Evolutionary conservation across 2,113 vertebrate species (phyloP).

Genomic region (Ascaphus truei): DNA sequence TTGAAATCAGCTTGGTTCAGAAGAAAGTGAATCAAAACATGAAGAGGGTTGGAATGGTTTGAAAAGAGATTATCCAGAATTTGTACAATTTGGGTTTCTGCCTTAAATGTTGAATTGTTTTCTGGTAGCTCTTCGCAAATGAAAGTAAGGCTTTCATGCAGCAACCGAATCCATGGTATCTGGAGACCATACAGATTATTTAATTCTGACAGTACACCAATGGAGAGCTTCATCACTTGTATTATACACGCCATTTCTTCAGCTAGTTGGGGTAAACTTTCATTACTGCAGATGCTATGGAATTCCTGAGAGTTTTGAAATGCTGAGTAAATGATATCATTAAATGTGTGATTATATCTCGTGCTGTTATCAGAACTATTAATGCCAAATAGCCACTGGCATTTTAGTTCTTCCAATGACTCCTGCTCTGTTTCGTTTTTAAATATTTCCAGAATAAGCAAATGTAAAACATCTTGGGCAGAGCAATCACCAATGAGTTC

Average conservation of each 20-base stretch:
- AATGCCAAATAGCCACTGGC: slow-evolving; percentile 40
- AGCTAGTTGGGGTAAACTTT: slow-evolving; percentile 31
- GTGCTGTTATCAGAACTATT: background rate
- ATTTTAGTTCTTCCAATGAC: slow-evolving; percentile 31
- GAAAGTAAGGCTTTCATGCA: background rate
- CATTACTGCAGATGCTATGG: slow-evolving; percentile 31
- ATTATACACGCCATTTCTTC: slow-evolving; percentile 8
- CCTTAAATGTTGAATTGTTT: background rate
- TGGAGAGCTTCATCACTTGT: background rate
- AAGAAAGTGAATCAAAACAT: slow-evolving; percentile 38
- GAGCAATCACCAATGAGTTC: slow-evolving; percentile 35
- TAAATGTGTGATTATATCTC: slow-evolving; percentile 11
- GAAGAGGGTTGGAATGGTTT: slow-evolving; percentile 40
- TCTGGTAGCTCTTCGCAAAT: background rate
- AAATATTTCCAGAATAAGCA: slow-evolving; percentile 42
- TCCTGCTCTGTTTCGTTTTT: slow-evolving; percentile 33
- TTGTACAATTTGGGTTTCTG: background rate
- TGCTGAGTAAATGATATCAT: slow-evolving; percentile 40
- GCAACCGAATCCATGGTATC: background rate
- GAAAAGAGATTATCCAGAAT: background rate
- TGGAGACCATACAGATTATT: background rate
- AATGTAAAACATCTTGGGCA: background rate
- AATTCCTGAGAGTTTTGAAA: slow-evolving; percentile 39
- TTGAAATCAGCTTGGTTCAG: background rate
- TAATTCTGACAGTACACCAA: background rate